Evolutionary conservation across 2,113 vertebrate species (phyloP).

Genomic region (Scomber japonicus): DNA sequence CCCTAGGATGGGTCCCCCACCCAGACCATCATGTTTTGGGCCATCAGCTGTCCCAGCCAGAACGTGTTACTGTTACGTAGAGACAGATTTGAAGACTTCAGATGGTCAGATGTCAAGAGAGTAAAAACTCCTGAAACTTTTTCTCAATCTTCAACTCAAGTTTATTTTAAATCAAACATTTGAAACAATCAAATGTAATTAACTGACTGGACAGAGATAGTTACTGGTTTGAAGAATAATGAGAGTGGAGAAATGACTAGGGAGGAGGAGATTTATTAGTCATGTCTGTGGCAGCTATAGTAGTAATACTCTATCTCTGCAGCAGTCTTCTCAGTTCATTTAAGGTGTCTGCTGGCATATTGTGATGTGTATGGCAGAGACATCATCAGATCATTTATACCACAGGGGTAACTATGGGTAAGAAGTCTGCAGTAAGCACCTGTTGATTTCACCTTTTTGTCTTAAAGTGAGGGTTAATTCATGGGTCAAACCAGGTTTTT

Average conservation of each 20-base stretch:
- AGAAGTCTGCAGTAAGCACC: background rate
- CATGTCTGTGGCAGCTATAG: background rate
- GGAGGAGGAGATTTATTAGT: background rate
- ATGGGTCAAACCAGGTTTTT: no score
- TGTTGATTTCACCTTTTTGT: background rate
- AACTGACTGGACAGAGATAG: background rate
- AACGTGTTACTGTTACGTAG: constrained; percentile 25
- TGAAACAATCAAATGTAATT: background rate
- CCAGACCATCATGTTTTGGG: constrained; percentile 1
- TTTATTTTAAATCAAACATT: background rate
- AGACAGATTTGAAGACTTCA: constrained; percentile 35
- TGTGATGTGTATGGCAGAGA: background rate
- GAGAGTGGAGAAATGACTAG: background rate
- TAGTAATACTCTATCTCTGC: background rate
- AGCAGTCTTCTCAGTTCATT: constrained; percentile 3
- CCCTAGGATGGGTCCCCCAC: constrained; percentile 4
- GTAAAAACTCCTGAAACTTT: background rate
- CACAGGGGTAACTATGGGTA: no score
- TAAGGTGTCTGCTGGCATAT: no score
- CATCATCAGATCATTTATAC: no score
- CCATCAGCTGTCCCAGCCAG: constrained; percentile 29
- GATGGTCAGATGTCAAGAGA: background rate
- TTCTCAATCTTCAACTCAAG: background rate
- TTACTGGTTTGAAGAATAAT: constrained; percentile 8
- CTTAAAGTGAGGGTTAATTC: background rate